phyloP scores from a whole-genome alignment of 2,888 invertebrate species.

The Saturnia pavonia region DNA sequence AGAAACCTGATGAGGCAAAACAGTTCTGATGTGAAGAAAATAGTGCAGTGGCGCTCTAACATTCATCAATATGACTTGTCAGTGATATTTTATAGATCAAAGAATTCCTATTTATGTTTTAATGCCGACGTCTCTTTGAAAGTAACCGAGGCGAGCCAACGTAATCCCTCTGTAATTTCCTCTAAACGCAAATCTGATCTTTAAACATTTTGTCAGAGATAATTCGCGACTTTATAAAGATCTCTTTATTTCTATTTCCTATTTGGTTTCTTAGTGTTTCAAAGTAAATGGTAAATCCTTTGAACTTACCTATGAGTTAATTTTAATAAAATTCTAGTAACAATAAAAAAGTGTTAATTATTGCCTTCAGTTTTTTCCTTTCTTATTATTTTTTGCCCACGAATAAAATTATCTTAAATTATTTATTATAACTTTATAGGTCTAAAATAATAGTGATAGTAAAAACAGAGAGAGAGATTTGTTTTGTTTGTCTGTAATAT shows the following conservation, averaged over 20 bases:
- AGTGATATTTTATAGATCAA: conserved; percentile 60
- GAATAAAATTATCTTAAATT: neutral
- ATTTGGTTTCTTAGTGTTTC: neutral
- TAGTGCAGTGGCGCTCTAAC: conserved; percentile 36
- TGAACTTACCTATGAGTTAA: neutral
- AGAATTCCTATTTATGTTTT: conserved; percentile 58
- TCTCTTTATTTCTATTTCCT: neutral
- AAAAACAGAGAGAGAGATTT: no score
- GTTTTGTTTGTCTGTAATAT: no score
- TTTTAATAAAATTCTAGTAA: neutral
- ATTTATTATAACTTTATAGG: neutral
- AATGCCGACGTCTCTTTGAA: conserved; percentile 56
- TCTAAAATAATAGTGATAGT: no score
- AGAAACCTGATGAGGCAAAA: conserved; percentile 21
- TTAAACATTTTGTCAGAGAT: conserved; percentile 14
- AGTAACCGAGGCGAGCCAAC: conserved; percentile 48
- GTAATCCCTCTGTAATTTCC: conserved; percentile 63
- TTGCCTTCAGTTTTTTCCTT: neutral
- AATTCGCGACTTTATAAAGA: conserved; percentile 16
- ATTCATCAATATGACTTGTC: conserved; percentile 42
- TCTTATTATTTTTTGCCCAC: neutral
- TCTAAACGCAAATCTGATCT: conserved; percentile 38
- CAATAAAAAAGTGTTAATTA: neutral
- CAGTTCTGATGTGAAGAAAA: conserved; percentile 32
- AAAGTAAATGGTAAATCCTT: neutral